These are phyloP conservation scores for Sebastes schlegelii DNA, from an alignment of 2,113 vertebrate genomes.

Conservation along the genomic window DNA sequence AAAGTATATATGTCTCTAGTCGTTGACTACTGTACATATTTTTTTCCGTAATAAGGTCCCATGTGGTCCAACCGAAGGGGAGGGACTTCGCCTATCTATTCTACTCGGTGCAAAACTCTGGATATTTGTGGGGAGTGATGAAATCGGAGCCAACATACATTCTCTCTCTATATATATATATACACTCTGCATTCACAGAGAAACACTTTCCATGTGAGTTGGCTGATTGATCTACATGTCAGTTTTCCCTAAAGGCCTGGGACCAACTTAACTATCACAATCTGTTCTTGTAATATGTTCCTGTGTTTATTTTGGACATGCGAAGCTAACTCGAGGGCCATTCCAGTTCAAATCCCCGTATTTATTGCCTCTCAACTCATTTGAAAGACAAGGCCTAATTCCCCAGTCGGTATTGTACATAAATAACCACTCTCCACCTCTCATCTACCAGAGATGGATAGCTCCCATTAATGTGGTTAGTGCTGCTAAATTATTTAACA, in stretches of 20 bases:
- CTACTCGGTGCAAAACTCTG: not conserved
- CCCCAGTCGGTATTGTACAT: conserved; percentile 63
- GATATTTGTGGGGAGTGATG: not conserved
- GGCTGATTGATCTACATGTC: not conserved
- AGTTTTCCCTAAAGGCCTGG: not conserved
- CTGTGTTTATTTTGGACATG: not conserved
- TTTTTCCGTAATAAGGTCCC: too few species aligned
- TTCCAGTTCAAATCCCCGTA: conserved; percentile 5
- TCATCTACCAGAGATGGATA: conserved; percentile 64
- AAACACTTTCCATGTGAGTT: conserved; percentile 12
- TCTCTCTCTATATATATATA: not conserved
- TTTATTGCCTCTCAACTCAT: conserved; percentile 46
- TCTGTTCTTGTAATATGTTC: conserved; percentile 18
- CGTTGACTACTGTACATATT: too few species aligned
- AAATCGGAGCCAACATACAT: not conserved
- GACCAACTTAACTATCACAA: conserved; percentile 10
- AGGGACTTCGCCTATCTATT: too few species aligned
- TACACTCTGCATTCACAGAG: not conserved
- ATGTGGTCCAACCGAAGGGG: too few species aligned
- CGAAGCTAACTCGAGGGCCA: not conserved
- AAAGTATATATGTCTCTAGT: too few species aligned
- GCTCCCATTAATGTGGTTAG: conserved; percentile 79
- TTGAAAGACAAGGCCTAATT: conserved; percentile 57
- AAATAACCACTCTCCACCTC: conserved; percentile 75
- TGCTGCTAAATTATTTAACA: conserved; percentile 79